Base-by-base conservation (phyloP, 2,797 vertebrate genomes). In the Enteromius viviparus region DNA sequence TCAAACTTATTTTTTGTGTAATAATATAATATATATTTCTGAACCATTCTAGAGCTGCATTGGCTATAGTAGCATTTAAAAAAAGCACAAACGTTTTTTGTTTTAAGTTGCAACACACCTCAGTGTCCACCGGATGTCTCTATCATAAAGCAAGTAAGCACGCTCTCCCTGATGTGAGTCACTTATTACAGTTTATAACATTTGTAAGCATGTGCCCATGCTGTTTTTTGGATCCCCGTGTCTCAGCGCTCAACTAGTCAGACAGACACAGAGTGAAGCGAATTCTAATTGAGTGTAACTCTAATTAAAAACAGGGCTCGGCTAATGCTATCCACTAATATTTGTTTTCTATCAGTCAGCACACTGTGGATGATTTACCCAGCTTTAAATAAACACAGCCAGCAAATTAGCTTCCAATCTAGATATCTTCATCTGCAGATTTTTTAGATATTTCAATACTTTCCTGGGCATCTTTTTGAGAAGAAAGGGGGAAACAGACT, bases 121-220 rank as follows among this genome's bases (percentile, higher is more conserved):
- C 19, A 29, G 8, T 81, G 32, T 66, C 92, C 93, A 93, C 91
- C 82, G 92, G 93, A 89, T 93, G 92, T 91, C 84, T 84, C 86
- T 58, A 83, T 88, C 79, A 87, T 83, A 86, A 88, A 90, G 90
- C 84, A 85, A 91, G 91, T 89, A 70, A 75, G n/a, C 51, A 65
- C 17, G n/a, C 6, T 10, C 11, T 58, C 29, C 11, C 0, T 49
- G 74, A 60, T 21, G 11, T 34, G 23, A 47, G 69, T 51, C 80
- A 45, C 69, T 75, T 17, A 64, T 74, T 3, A 2, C 62, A 11
- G 26, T 40, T 77, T 74, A 14, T 60, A 81, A 6, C 45, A 45
- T 58, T 21, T 81, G 45, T 58, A 74, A 65, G 77, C 19, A 3
- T 37, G 40, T 47, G 40, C 47, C 45, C 40, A 78, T 19, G 12